phyloP scores from a whole-genome alignment of 2,797 vertebrate species.

The Pagetopsis macropterus region DNA sequence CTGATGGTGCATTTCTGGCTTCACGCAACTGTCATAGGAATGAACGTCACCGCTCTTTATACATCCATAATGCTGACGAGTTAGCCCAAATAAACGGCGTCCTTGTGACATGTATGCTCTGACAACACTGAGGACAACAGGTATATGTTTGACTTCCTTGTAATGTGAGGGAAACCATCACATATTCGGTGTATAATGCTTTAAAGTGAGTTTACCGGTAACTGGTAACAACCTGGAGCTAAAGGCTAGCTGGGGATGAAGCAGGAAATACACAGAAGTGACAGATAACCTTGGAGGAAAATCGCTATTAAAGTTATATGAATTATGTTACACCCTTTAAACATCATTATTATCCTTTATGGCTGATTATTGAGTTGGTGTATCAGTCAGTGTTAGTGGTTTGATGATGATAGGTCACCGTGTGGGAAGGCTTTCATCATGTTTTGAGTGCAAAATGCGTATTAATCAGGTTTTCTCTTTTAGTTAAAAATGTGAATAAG shows the following conservation, averaged over 20 bases:
- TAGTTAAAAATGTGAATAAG: no score
- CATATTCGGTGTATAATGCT: background rate
- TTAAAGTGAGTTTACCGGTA: slow-evolving; percentile 3
- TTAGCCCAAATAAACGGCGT: background rate
- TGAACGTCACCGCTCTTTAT: no score
- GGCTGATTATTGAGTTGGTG: background rate
- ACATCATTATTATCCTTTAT: fast-evolving
- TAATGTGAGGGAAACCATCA: background rate
- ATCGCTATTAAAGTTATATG: background rate
- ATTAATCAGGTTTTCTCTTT: background rate
- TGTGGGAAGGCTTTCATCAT: background rate
- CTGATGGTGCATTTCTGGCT: no score
- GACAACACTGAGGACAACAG: slow-evolving; percentile 14
- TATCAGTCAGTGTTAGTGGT: no score
- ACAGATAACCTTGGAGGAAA: slow-evolving; percentile 22
- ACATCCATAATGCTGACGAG: background rate
- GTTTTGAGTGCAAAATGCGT: background rate
- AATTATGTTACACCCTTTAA: background rate
- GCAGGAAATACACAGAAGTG: background rate
- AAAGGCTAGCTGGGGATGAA: slow-evolving; percentile 5
- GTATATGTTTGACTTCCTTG: background rate
- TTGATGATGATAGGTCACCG: no score
- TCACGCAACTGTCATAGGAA: no score
- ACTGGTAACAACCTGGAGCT: slow-evolving; percentile 35
- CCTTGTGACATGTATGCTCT: background rate